Percentiles rank a stretch among this genome's conserved stretches.
phyloP scores from a whole-genome alignment of 2,888 invertebrate genomes.

The Seira musarum region DNA sequence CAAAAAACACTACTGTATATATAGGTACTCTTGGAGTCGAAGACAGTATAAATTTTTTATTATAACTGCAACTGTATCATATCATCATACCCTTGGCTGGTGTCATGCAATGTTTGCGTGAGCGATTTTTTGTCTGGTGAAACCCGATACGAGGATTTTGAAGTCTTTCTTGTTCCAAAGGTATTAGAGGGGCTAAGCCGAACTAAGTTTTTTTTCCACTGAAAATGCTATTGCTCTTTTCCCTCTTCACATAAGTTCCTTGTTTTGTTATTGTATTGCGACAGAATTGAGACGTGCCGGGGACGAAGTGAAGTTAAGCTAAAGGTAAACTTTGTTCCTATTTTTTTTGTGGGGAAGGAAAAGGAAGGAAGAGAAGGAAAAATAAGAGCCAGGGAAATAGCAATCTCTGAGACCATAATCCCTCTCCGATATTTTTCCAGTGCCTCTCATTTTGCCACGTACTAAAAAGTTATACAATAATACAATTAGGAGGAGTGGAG shows the following conservation, averaged over 20 bases:
- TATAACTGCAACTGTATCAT: constrained; percentile 20
- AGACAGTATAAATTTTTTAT: too few species aligned
- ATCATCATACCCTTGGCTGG: too few species aligned
- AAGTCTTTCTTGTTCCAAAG: constrained; percentile 48
- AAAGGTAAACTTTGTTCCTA: constrained; percentile 32
- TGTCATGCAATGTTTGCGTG: constrained; percentile 41
- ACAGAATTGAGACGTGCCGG: constrained; percentile 36
- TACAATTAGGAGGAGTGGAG: too few species aligned
- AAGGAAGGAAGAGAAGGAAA: too few species aligned
- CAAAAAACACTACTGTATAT: constrained; percentile 25
- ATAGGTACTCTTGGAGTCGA: too few species aligned
- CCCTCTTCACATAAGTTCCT: too few species aligned
- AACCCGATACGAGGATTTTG: constrained; percentile 58
- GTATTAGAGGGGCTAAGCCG: constrained; percentile 37
- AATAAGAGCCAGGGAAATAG: constrained; percentile 28
- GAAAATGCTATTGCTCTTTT: too few species aligned
- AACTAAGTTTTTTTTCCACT: constrained; percentile 33
- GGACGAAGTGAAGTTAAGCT: constrained; percentile 32
- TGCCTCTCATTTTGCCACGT: background rate
- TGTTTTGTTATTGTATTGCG: constrained; percentile 19
- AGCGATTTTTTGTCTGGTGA: constrained; percentile 48
- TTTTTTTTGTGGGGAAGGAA: constrained; percentile 14
- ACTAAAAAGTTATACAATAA: too few species aligned
- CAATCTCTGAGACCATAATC: constrained; percentile 49
- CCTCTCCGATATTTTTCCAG: constrained; percentile 7